These are phyloP conservation scores for Lacerta viridis DNA, from an alignment of 2,797 vertebrate genomes.

Conservation along the genomic window DNA sequence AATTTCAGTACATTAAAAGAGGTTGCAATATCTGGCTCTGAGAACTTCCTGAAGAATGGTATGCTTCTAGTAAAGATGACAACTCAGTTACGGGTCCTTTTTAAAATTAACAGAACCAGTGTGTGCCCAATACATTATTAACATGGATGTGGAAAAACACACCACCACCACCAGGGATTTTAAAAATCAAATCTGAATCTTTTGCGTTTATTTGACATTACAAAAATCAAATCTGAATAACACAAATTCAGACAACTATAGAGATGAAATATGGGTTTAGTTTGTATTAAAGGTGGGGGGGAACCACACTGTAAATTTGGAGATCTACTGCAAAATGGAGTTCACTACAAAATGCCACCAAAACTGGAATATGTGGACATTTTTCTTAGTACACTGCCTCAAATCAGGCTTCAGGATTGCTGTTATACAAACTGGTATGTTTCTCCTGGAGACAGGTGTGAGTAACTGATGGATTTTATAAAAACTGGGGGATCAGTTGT, in stretches of 20 bases:
- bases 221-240: not conserved
- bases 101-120: not conserved
- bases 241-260: constrained; percentile 31
- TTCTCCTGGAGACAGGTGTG: too few relatives aligned
- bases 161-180: not conserved
- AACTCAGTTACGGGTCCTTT: not conserved
- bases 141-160: not conserved
- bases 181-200: constrained; percentile 23
- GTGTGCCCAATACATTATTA: not conserved
- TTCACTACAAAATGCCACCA: too few relatives aligned
- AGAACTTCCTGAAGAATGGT: not conserved
- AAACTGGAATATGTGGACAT: too few relatives aligned
- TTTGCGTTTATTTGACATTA: not conserved
- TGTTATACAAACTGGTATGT: too few relatives aligned
- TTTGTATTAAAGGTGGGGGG: too few relatives aligned
- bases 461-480: too few relatives aligned
- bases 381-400: too few relatives aligned
- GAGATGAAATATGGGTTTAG: too few relatives aligned
- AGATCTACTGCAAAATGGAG: too few relatives aligned
- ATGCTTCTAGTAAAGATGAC: not conserved
- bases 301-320: too few relatives aligned
- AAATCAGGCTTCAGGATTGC: too few relatives aligned
- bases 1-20: not conserved
- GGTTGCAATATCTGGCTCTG: not conserved
- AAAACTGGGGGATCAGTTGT: too few relatives aligned